Base-by-base conservation (phyloP, 2,113 vertebrate species). In the Podarcis raffonei region DNA sequence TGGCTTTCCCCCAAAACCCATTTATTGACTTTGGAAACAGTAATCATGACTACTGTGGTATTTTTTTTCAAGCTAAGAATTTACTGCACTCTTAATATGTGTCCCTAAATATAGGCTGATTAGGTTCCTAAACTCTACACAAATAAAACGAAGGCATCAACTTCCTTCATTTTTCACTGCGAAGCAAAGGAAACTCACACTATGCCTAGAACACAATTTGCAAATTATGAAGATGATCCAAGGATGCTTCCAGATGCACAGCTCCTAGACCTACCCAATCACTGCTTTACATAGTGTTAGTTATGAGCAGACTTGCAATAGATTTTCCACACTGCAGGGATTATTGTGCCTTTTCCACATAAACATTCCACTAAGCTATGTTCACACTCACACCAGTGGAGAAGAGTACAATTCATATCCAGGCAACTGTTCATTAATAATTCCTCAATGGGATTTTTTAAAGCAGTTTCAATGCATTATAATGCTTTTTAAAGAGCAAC, bases 51-150 rank as follows among this genome's bases (percentile, higher is more conserved):
- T 88, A 88, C 35, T 91, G 90, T 32, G 82, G n/a, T 94, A 35
- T 93, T 93, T 95, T 90, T 95, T 95, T 94, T 89, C 82, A 91
- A 27, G 57, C 85, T 90, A 80, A 53, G 89, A 94, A 81, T 90
- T 86, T 92, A 90, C 90, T 87, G 83, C 89, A 91, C 68, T 84
- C 53, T 88, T 87, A 30, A 83, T 72, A 78, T 82, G 1, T 62
- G 2, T 35, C 15, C 23, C 80, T 37, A 80, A 57, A 79, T 68
- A 79, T 53, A 57, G 32, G 16, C 22, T 35, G n/a, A 72, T 27
- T 59, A 37, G 23, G 2, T 87, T 13, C 66, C 74, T 13, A n/a
- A 92, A 80, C 2, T 86, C 39, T 82, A 66, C 1, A 88, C 22
- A 85, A 69, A 25, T 77, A 65, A 81, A 87, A 59, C 84, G 90